phyloP scores from a whole-genome alignment of 2,888 invertebrate genomes.

The Craniophora ligustri region DNA sequence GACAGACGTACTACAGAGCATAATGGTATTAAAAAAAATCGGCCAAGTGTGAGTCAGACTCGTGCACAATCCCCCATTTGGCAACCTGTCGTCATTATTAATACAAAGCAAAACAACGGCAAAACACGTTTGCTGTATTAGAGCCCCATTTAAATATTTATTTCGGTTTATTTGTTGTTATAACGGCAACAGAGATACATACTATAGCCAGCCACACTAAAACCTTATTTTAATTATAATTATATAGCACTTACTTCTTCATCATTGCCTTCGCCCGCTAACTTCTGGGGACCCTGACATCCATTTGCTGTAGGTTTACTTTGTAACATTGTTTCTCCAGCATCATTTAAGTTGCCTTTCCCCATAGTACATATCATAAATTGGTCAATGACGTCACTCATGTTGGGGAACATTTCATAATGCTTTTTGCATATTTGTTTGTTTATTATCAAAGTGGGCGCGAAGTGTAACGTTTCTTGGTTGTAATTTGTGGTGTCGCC shows the following conservation, averaged over 20 bases:
- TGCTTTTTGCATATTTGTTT: slow-evolving; percentile 54
- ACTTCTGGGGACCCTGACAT: background rate
- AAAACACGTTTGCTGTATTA: too few relatives aligned
- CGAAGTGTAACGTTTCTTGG: slow-evolving; percentile 45
- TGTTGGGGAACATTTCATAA: slow-evolving; percentile 37
- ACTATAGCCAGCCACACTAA: too few relatives aligned
- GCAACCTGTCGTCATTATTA: too few relatives aligned
- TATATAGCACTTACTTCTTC: background rate
- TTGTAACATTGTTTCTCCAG: background rate
- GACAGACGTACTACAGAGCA: too few relatives aligned
- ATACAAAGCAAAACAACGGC: too few relatives aligned
- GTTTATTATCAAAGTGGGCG: slow-evolving; percentile 46
- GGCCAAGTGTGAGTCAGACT: too few relatives aligned
- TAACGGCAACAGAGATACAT: too few relatives aligned
- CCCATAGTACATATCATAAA: slow-evolving; percentile 65
- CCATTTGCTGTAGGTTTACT: slow-evolving; percentile 20
- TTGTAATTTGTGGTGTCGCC: slow-evolving; percentile 51
- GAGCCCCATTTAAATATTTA: too few relatives aligned
- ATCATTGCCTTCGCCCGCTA: background rate
- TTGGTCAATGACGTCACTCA: slow-evolving; percentile 57
- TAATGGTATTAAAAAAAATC: too few relatives aligned
- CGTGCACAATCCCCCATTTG: too few relatives aligned
- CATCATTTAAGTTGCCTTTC: slow-evolving; percentile 50
- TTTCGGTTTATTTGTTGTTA: too few relatives aligned
- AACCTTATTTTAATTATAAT: too few relatives aligned